Evolutionary conservation across 2,113 vertebrate genomes (phyloP).

Genomic region (Lepus americanus): DNA sequence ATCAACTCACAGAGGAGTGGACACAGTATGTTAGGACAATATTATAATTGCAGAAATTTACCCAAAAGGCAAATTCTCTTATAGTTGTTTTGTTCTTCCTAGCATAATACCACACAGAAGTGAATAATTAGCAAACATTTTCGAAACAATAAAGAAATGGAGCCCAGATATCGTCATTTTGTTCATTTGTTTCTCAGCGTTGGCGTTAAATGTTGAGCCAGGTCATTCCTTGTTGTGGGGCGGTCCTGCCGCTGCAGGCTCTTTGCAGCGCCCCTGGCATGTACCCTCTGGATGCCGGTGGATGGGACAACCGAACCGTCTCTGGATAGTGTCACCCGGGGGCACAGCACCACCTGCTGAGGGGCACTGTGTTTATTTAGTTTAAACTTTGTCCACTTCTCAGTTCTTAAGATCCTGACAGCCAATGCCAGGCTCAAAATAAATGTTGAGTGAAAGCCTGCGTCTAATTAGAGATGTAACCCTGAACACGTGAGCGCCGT

Average conservation of each 20-base stretch:
- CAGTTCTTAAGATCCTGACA: not conserved
- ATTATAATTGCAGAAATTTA: not conserved
- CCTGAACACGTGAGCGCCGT: not conserved
- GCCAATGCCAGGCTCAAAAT: not conserved
- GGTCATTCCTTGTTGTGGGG: not conserved
- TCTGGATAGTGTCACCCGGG: not conserved
- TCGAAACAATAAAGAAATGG: not conserved
- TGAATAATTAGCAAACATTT: not conserved
- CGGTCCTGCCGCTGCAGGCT: too few species aligned
- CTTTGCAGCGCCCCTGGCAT: not conserved
- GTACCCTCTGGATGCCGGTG: not conserved
- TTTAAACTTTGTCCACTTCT: not conserved
- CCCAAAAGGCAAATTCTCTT: not conserved
- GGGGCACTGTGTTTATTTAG: constrained; percentile 6
- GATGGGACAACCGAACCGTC: not conserved
- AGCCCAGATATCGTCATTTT: not conserved
- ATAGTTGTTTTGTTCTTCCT: not conserved
- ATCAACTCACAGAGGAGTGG: not conserved
- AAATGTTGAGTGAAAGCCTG: not conserved
- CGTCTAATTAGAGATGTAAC: not conserved
- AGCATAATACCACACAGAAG: not conserved
- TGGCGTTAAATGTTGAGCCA: not conserved
- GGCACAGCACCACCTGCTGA: not conserved
- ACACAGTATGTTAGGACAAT: not conserved
- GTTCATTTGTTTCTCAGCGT: not conserved